Conservation (phyloP, 2,113 vertebrate genomes). For the Stegostoma tigrinum region DNA sequence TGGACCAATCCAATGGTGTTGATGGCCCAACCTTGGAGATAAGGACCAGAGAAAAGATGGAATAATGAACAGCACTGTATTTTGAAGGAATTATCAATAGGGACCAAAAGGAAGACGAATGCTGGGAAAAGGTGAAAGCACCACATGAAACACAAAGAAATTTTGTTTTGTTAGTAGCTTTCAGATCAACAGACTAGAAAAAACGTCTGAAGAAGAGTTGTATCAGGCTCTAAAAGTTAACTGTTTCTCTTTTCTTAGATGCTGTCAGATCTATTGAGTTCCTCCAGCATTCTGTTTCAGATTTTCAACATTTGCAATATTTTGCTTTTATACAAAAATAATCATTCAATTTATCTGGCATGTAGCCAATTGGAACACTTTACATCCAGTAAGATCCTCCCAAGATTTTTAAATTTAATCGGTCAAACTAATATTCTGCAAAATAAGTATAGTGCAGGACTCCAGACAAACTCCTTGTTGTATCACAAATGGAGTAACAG, state of each 20-base stretch:
- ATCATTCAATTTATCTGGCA: neutral
- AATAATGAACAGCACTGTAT: neutral
- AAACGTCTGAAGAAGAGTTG: no score
- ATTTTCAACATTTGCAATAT: no score
- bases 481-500: neutral
- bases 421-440: neutral
- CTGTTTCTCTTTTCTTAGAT: no score
- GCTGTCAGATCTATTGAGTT: no score
- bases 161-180: neutral
- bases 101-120: neutral
- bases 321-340: no score
- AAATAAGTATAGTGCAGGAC: neutral
- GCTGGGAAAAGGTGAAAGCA: neutral
- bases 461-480: neutral
- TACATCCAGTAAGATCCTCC: neutral
- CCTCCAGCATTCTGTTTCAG: no score
- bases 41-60: no score
- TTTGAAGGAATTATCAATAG: neutral
- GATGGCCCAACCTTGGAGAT: no score
- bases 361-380: neutral
- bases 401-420: neutral
- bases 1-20: no score
- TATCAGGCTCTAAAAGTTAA: no score
- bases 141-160: neutral
- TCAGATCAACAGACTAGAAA: neutral